Conservation (phyloP, 2,113 vertebrate species). For the Phrynosoma platyrhinos region DNA sequence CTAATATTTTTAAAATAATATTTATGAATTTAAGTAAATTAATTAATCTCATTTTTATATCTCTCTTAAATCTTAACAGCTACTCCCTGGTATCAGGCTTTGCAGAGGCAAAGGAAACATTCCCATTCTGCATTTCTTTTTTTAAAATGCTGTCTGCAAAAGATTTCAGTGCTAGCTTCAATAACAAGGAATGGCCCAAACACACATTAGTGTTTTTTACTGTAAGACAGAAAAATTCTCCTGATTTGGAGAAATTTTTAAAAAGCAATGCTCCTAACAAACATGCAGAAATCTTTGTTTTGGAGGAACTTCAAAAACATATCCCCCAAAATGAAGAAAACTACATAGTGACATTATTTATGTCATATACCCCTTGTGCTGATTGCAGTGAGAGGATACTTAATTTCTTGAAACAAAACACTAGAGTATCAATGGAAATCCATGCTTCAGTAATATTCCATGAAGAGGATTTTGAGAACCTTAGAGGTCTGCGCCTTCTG, state of each 20-base stretch:
- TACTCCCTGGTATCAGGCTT: neutral
- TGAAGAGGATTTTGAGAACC: too few species aligned
- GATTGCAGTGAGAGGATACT: neutral
- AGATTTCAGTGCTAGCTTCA: neutral
- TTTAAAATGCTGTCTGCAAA: neutral
- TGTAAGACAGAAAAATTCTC: neutral
- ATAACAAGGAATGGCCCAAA: neutral
- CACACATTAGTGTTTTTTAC: neutral
- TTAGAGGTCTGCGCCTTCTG: neutral
- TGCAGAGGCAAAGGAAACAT: neutral
- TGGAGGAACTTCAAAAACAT: neutral
- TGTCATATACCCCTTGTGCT: conserved; percentile 2
- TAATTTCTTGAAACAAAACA: neutral
- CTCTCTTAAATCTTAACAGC: neutral
- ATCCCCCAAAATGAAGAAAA: neutral
- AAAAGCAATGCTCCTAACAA: too few species aligned
- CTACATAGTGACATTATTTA: neutral
- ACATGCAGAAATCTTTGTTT: neutral
- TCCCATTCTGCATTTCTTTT: neutral
- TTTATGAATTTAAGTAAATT: too few species aligned
- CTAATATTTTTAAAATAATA: too few species aligned
- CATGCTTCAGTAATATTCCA: neutral
- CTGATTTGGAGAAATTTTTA: too few species aligned
- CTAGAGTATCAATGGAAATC: neutral
- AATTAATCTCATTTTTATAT: neutral